These are phyloP conservation scores for Arctocebus calabarensis DNA, from an alignment of 2,797 vertebrate genomes.

Conservation along the genomic window DNA sequence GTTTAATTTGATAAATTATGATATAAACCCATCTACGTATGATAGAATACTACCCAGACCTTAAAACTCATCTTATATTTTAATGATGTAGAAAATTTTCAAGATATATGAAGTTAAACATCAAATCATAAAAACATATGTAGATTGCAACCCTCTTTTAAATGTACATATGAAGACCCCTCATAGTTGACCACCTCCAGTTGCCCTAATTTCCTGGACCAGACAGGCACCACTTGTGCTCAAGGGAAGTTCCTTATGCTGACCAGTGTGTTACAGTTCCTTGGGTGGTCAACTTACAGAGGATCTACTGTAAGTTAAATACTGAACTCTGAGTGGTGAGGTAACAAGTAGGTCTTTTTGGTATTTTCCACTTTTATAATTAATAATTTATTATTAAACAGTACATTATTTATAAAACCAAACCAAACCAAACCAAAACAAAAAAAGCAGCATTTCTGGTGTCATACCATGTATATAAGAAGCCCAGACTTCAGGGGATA, in stretches of 20 bases:
- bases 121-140: background rate
- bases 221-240: too few relatives aligned
- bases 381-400: background rate
- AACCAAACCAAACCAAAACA: background rate
- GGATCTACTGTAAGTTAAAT: background rate
- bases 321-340: background rate
- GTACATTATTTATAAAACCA: background rate
- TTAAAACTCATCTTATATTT: background rate
- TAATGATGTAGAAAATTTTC: background rate
- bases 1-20: background rate
- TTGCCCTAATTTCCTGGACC: too few relatives aligned
- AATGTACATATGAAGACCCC: background rate
- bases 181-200: too few relatives aligned
- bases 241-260: too few relatives aligned
- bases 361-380: background rate
- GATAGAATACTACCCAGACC: background rate
- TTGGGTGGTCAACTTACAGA: too few relatives aligned
- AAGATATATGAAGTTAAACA: slow-evolving; percentile 23
- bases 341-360: background rate
- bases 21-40: background rate
- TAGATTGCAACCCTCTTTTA: background rate
- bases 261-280: too few relatives aligned
- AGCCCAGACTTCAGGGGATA: background rate
- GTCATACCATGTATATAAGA: background rate
- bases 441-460: background rate